Base-by-base conservation (phyloP, 2,888 invertebrate genomes). In the Caenorhabditis angaria region DNA sequence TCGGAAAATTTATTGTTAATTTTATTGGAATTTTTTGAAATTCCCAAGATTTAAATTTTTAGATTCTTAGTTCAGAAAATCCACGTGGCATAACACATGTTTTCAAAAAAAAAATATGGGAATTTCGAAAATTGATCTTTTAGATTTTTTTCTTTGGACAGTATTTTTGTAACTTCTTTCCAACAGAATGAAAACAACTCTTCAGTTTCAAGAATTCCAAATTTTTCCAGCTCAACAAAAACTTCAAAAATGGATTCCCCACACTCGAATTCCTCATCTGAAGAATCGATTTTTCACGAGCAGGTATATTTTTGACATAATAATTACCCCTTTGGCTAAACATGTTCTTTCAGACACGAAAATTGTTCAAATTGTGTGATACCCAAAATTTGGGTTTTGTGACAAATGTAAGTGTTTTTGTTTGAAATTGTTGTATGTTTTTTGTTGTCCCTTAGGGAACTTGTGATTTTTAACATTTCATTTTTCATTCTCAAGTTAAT, bases 301-400 rank as follows among this genome's bases (percentile, higher is more conserved):
- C 73, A 74, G 60, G 73, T 74, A 3, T 6, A 10, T 61, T 20
- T 28, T 28, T 27, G 60, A 51, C 25, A 24, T 18, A 56, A 1
- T 61, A 48, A 41, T 32, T 22, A 18, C 54, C 41, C 2, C 48
- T 2, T 24, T n/a, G n/a, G 24, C 14, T 14, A 25, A 35, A 27
- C 50, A 14, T 29, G 25, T 35, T 22, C 20, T 68, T 74, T 48
- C 71, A 77, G 77, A 66, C 67, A 14, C 24, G 65, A 29, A 77
- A 77, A 58, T 60, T 77, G 59, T 77, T 70, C 54, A 55, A 51
- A 2, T 25, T 77, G 28, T 77, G 74, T 54, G 77, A 77, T 35
- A 51, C 56, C 4, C 56, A 70, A 12, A 54, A 59, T 6, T 47
- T 55, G 20, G 75, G 77, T 1, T n/a, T 70, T 20, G 70, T 77